Evolutionary conservation across 2,888 invertebrate genomes (phyloP), one percentile per base, ranked within the genome.

Genomic region (Cancer borealis): DNA sequence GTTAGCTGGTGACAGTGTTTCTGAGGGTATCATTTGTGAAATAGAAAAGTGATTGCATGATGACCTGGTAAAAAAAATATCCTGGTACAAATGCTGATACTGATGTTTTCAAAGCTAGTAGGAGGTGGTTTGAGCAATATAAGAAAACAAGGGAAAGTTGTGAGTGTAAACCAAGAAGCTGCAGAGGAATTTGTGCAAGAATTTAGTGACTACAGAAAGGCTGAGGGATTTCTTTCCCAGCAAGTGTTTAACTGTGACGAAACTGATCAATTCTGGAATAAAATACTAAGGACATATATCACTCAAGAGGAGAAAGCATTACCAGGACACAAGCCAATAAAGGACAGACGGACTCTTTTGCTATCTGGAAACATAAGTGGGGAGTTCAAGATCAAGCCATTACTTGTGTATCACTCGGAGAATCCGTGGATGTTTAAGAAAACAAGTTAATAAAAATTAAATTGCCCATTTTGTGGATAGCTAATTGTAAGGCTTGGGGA

Each of bases 391-490:
- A 39, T 39, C 39, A 39, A 39, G 2, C 39, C 39, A 39, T 39
- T 93, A 60, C 88, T 93, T 17, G 39, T 39, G 39, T 39, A 39
- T 2, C 39, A 39, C 39, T 39, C 39, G 39, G 39, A 39, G 39
- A 39, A 93, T 21, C 47, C 87, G 1, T 21, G 26, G 0, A 54
- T 88, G 12, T 93, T 93, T 88, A 93, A 93, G 92, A 45, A 49
- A 93, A 49, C 30, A 88, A 26, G 3, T 49, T 93, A 21, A 45
- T 47, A 17, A 88, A 93, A 88, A 93, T 47, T 60, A 93, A 88
- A 26, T 21, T 88, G 17, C 8, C 21, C 26, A 39, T 73, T 5
- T 88, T 93, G 88, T 93, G 93, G 93, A 87, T 30, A 30, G 47
- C 30, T 26, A 93, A 93, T 39, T 39, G 39, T 39, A 39, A 39